These are phyloP conservation scores for Panurus biarmicus DNA, from an alignment of 2,113 vertebrate species.

Conservation along the genomic window DNA sequence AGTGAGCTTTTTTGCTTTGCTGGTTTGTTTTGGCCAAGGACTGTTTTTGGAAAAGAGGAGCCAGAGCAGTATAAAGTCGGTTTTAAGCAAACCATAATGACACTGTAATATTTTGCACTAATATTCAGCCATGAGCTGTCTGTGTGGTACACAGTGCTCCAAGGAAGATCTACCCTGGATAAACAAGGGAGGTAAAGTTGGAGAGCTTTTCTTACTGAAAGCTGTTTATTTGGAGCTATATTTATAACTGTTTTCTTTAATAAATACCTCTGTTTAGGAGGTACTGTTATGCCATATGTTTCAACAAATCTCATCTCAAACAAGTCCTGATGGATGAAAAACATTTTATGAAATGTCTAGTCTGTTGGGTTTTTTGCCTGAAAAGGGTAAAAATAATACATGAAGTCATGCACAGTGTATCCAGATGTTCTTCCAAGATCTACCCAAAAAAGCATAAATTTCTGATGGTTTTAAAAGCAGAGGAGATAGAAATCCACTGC, in stretches of 20 bases:
- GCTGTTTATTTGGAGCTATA: not conserved
- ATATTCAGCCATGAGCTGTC: not conserved
- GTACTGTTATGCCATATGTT: not conserved
- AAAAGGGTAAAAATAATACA: not conserved
- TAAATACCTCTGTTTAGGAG: conserved; percentile 4
- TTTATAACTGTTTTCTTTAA: conserved; percentile 1
- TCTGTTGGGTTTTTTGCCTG: not conserved
- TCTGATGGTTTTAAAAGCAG: not conserved
- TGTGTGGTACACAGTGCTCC: not conserved
- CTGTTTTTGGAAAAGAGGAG: not conserved
- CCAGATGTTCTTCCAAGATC: not conserved
- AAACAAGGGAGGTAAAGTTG: not conserved
- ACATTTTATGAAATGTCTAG: not conserved
- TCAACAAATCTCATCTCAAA: not conserved
- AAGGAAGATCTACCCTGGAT: not conserved
- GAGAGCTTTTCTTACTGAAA: not conserved
- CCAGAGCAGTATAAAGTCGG: not conserved
- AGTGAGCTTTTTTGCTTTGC: not conserved
- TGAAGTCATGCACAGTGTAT: not conserved
- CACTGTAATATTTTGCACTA: not conserved
- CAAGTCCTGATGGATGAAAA: not conserved
- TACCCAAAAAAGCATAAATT: not conserved
- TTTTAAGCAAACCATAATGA: not conserved
- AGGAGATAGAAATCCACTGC: not conserved
- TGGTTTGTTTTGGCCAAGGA: not conserved